Evolutionary conservation across 2,888 invertebrate genomes (phyloP).

Genomic region (Diachrysia chrysitis): DNA sequence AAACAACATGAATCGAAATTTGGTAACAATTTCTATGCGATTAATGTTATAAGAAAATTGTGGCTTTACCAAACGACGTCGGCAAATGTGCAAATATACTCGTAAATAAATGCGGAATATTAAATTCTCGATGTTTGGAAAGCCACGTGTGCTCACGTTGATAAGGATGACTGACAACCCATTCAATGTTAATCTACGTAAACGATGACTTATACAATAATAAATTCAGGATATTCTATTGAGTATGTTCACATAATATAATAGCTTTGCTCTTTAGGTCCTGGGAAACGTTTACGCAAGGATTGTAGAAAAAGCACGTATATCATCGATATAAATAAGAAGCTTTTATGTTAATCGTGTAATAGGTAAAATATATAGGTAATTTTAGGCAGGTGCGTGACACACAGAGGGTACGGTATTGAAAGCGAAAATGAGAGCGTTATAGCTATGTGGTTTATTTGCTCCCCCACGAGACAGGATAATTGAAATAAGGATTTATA

Average conservation of each 20-base stretch:
- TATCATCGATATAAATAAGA: constrained; percentile 51
- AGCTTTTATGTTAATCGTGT: constrained; percentile 56
- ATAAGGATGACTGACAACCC: constrained; percentile 64
- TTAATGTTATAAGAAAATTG: constrained; percentile 74
- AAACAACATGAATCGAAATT: constrained; percentile 74
- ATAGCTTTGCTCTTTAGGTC: constrained; percentile 30
- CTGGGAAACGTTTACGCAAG: constrained; percentile 46
- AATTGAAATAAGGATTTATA: constrained; percentile 87
- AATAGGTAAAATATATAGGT: constrained; percentile 49
- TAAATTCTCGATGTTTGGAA: constrained; percentile 72
- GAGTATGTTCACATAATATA: constrained; percentile 36
- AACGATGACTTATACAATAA: constrained; percentile 42
- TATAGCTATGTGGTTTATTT: constrained; percentile 80
- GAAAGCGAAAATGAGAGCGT: constrained; percentile 80
- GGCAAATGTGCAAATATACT: constrained; percentile 70
- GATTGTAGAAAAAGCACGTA: constrained; percentile 55
- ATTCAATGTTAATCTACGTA: constrained; percentile 66
- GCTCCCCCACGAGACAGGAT: constrained; percentile 79
- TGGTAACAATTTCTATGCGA: constrained; percentile 73
- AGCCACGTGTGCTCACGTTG: constrained; percentile 70
- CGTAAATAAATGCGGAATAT: constrained; percentile 74
- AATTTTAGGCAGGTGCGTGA: constrained; percentile 64
- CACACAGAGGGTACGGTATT: constrained; percentile 65
- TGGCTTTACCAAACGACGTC: constrained; percentile 54
- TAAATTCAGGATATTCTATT: constrained; percentile 43